phyloP scores from a whole-genome alignment of 2,888 invertebrate genomes.

The Tridacna gigas region DNA sequence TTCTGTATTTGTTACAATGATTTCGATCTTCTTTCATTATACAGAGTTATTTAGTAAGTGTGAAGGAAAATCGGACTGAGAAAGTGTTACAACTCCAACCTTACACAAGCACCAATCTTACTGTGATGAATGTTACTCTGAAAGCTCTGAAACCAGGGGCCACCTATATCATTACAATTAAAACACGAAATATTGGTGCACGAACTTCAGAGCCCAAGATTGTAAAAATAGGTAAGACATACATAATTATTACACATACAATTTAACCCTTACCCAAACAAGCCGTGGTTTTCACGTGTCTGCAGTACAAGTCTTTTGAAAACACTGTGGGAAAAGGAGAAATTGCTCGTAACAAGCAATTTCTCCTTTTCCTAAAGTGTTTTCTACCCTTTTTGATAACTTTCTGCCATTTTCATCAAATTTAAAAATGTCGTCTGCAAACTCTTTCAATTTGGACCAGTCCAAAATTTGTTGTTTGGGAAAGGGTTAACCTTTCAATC shows the following conservation, averaged over 20 bases:
- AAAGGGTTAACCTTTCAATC: no score
- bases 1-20: no score
- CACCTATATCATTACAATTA: conserved; percentile 66
- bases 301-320: background rate
- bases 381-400: no score
- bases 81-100: conserved; percentile 22
- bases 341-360: background rate
- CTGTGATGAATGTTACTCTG: conserved; percentile 20
- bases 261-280: background rate
- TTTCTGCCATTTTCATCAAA: no score
- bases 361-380: no score
- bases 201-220: conserved; percentile 46
- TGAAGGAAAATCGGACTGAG: conserved; percentile 27
- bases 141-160: conserved; percentile 61
- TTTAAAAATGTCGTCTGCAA: no score
- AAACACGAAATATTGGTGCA: conserved; percentile 48
- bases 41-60: conserved; percentile 62
- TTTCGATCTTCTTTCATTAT: conserved; percentile 10
- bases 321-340: background rate
- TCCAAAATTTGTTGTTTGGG: no score
- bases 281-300: no score
- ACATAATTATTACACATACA: background rate
- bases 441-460: no score
- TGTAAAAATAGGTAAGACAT: conserved; percentile 60
- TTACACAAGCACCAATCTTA: conserved; percentile 17